Base-by-base conservation (phyloP, 2,113 vertebrate species). In the Scolopax mira region DNA sequence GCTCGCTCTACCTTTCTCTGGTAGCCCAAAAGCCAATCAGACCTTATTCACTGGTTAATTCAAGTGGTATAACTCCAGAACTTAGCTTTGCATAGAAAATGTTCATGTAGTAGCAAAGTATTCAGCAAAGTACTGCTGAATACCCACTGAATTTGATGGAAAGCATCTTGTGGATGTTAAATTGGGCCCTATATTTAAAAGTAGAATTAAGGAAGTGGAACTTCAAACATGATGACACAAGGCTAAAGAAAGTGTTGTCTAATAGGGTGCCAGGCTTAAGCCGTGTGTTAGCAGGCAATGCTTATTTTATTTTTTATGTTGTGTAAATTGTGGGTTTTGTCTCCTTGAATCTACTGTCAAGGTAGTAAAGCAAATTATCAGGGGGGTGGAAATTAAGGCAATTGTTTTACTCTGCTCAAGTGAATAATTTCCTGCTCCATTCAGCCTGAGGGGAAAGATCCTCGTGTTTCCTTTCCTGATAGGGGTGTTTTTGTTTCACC, bases 171-270 rank as follows among this genome's bases (percentile, higher is more conserved):
- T 19, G 27, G 25, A 3, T 55, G 30, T 54, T 65, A 48, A 23
- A 30, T 41, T n/a, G 10, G 37, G 16, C 11, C 11, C 25, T 61
- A 1, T 37, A 16, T 74, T 83, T 65, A 54, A 18, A 69, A 58
- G 23, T 39, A 27, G 11, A 69, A 62, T 85, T 49, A 52, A 46
- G 64, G 55, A 24, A 65, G 23, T 35, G 28, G 37, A n/a, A 27
- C 22, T 21, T 86, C 1, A 1, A 31, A 33, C 3, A 0, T 22
- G 42, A 33, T 24, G 7, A 27, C 9, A 17, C 51, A 14, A 24
- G 4, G 4, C 33, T 65, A 8, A 55, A 51, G 35, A 21, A 51
- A 72, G 8, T 31, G 51, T 33, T 83, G 19, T 22, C 44, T 33
- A 5, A 30, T 41, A 27, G 10, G 17, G 13, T 61, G 14, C 33